A percentile compares a stretch with the other conserved stretches of the same genome.
These are phyloP conservation scores for Arenicola marina DNA, from an alignment of 2,888 invertebrate species.

Conservation along the genomic window DNA sequence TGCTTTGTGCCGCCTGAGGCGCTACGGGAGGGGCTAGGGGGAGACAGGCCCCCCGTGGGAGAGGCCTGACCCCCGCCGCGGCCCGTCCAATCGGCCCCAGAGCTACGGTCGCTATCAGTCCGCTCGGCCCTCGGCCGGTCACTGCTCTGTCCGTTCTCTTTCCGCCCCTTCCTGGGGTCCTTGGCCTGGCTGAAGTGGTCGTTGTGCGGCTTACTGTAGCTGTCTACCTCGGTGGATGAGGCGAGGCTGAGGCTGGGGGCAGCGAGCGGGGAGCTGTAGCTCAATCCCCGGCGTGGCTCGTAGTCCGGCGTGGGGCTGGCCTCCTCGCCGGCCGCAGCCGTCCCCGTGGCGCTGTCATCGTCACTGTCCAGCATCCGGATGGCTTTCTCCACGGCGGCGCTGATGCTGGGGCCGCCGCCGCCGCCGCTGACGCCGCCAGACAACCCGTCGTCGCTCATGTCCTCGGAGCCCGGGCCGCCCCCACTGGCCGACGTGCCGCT, in stretches of 20 bases:
- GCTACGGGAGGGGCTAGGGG: background rate
- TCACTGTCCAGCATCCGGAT: too few relatives aligned
- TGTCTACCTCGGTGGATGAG: slow-evolving; percentile 25
- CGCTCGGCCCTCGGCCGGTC: background rate
- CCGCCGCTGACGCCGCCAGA: background rate
- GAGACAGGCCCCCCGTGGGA: background rate
- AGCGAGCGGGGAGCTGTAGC: slow-evolving; percentile 56
- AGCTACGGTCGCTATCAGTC: too few relatives aligned
- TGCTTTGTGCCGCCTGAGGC: background rate
- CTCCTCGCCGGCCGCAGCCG: too few relatives aligned
- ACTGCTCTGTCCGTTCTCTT: background rate
- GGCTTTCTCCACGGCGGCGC: too few relatives aligned
- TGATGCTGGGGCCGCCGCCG: background rate
- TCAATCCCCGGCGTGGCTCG: slow-evolving; percentile 37
- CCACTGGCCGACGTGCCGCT: background rate
- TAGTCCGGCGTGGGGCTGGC: background rate
- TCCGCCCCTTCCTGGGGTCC: background rate
- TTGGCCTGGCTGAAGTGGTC: slow-evolving; percentile 10
- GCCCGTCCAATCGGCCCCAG: too few relatives aligned
- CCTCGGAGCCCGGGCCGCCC: background rate
- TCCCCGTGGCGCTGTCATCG: background rate
- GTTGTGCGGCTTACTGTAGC: slow-evolving; percentile 46
- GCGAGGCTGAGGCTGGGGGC: slow-evolving; percentile 36
- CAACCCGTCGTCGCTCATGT: background rate
- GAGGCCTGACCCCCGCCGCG: too few relatives aligned